Evolutionary conservation across 2,797 vertebrate genomes (phyloP), one percentile per base, ranked within the genome.

Genomic region (Geotrypetes seraphini): DNA sequence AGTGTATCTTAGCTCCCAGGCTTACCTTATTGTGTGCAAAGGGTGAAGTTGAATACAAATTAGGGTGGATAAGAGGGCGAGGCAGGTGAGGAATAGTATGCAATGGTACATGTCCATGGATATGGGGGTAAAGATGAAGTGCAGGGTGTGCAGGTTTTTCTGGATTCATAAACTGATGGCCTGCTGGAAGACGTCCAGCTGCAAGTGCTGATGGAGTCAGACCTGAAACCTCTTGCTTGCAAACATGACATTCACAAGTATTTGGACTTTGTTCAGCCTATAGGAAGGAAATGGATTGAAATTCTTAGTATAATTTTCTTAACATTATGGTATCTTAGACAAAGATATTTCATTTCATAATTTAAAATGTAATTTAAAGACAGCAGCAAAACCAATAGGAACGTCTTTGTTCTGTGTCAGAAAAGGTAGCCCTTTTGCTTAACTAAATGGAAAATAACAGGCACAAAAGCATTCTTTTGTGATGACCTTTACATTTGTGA

Each of bases 91-190:
- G 82, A 47, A 88, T 90, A n/a, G 89, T 89, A 73, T 96, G 92
- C 52, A 97, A 63, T 28, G 96, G 92, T 59, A 95, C 77, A 59
- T 98, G 93, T 28, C 93, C 92, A 7, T 97, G 96, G 60, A 98
- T 99, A 69, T 99, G 95, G 36, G 95, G 95, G 63, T 98, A 97
- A 24, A 97, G 86, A 62, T 97, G 93, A 57, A 96, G 85, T 40
- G 92, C 88, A 1, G 95, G 91, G 63, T 96, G 93, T 35, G 88
- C 55, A 47, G 89, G 86, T 67, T 83, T 88, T 67, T 97, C 95
- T 19, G 90, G 76, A 48, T 64, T 83, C 66, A 96, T 86, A 56
- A 96, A 91, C 74, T 91, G 91, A 52, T 92, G 93, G 49, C 90
- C 83, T 3, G 81, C 47, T 36, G 81, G 75, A 33, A 92, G 79